Evolutionary conservation across 2,797 vertebrate species (phyloP).

Genomic region (Paguma larvata): DNA sequence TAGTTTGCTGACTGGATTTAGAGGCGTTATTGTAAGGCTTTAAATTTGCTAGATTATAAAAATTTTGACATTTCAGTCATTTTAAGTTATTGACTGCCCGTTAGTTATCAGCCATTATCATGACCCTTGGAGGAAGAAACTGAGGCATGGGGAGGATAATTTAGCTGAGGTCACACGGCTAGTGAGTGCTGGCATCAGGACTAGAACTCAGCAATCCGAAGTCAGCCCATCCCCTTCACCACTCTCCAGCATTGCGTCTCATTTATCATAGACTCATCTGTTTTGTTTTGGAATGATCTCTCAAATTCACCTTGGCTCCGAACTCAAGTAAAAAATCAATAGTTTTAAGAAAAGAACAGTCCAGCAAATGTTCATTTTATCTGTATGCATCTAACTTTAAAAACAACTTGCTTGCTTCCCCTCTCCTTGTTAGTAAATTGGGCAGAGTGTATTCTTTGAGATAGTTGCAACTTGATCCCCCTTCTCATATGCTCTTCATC

Average conservation of each 20-base stretch:
- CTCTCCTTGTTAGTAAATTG: not conserved
- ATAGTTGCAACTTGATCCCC: not conserved
- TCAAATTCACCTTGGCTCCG: not conserved
- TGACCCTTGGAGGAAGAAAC: not conserved
- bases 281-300: not conserved
- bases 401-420: not conserved
- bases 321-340: not conserved
- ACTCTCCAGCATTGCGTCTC: not conserved
- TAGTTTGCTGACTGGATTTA: not conserved
- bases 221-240: not conserved
- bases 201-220: not conserved
- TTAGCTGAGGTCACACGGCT: not conserved
- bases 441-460: not conserved
- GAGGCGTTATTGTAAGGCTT: not conserved
- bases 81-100: not conserved
- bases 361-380: not conserved
- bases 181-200: not conserved
- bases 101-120: not conserved
- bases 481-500: rapidly evolving
- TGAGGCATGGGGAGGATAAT: not conserved
- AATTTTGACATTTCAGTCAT: not conserved
- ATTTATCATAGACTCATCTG: not conserved
- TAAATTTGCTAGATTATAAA: not conserved
- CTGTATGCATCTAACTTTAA: not conserved
- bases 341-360: not conserved